A percentile compares a stretch with the other conserved stretches of the same genome.
These are phyloP conservation scores for Nansenia antarctica DNA, from an alignment of 2,113 vertebrate species.

Conservation along the genomic window DNA sequence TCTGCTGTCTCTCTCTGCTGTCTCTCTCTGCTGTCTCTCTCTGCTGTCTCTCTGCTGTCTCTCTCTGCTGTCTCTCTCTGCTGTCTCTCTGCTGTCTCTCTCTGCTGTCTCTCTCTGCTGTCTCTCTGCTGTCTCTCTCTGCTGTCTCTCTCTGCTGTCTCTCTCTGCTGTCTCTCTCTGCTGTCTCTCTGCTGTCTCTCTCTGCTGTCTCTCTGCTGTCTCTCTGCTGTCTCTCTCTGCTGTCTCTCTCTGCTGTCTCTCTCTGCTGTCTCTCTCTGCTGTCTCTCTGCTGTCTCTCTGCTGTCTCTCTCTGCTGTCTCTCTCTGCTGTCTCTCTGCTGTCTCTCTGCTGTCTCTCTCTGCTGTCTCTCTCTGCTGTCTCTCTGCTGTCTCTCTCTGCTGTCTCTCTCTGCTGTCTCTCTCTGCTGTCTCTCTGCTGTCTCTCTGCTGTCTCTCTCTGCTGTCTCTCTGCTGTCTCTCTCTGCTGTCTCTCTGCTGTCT, in stretches of 20 bases:
- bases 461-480: neutral
- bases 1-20: neutral
- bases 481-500: neutral
- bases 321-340: neutral
- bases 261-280: neutral
- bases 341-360: neutral
- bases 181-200: conserved; percentile 1
- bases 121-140: neutral
- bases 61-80: neutral
- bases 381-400: conserved; percentile 1
- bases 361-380: neutral
- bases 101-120: neutral
- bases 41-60: neutral
- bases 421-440: neutral
- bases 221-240: neutral
- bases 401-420: neutral
- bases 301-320: too few species aligned
- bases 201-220: conserved; percentile 19
- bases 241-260: conserved; percentile 28
- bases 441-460: neutral
- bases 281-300: too few species aligned
- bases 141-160: too few species aligned
- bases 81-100: neutral
- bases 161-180: neutral
- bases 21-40: conserved; percentile 1